phyloP scores from a whole-genome alignment of 1,140 invertebrate species.

The Gonioctena quinquepunctata region DNA sequence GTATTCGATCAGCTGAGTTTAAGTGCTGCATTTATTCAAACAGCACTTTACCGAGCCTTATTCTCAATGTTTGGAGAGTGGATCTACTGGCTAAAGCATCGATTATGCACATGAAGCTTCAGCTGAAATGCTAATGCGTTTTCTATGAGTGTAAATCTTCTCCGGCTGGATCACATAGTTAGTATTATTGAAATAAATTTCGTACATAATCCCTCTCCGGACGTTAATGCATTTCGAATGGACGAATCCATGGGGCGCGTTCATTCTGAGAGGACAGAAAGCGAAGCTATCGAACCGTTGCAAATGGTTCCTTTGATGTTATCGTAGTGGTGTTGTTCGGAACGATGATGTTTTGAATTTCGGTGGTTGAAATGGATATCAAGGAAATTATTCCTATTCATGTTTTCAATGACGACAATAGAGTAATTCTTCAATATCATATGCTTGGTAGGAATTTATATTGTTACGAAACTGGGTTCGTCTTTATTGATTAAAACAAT shows the following conservation, averaged over 20 bases:
- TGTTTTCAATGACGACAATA: too few species aligned
- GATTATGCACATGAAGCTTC: slow-evolving; percentile 28
- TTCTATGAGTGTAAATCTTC: slow-evolving; percentile 32
- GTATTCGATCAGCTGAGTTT: too few species aligned
- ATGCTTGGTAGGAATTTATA: too few species aligned
- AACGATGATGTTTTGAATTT: not conserved
- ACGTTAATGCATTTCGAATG: slow-evolving; percentile 26
- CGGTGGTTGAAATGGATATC: not conserved
- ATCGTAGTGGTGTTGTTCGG: not conserved
- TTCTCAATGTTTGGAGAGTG: not conserved
- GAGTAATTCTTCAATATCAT: too few species aligned
- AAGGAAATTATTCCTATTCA: too few species aligned
- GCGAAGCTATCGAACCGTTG: not conserved
- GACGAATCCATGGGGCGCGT: not conserved
- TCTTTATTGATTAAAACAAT: too few species aligned
- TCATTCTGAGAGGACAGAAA: not conserved
- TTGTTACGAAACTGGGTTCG: too few species aligned
- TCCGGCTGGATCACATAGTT: slow-evolving; percentile 21
- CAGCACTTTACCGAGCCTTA: not conserved
- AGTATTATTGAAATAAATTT: slow-evolving; percentile 36
- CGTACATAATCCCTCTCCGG: slow-evolving; percentile 25
- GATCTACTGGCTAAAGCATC: slow-evolving; percentile 19
- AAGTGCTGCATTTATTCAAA: not conserved
- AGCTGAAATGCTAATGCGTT: slow-evolving; percentile 31
- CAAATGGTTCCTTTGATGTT: not conserved